Evolutionary conservation across 2,797 vertebrate genomes (phyloP), one percentile per base, ranked within the genome.

Genomic region (Argya squamiceps): DNA sequence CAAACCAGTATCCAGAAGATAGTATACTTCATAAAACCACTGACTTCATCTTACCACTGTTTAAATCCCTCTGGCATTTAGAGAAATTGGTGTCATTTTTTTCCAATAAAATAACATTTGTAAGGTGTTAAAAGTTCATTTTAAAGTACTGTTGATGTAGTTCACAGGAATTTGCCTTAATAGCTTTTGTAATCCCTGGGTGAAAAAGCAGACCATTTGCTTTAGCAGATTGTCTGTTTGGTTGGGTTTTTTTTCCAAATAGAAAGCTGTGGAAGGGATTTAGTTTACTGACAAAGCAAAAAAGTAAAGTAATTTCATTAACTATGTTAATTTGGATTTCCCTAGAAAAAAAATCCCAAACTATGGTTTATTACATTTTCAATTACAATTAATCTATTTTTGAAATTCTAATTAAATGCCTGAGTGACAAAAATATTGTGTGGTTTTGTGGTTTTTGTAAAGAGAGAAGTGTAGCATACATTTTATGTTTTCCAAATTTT

Each of bases 261-360:
- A 70, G 87, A 92, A 96, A 91, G 81, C 88, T 65, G 74, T 64
- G 15, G 41, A 97, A 95, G 49, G 47, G 64, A 85, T 92, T 96
- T 91, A 97, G 89, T 96, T 96, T 97, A 96, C 97, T 98, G 96
- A 98, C 96, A 98, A 97, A 97, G 96, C 97, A 97, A 97, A 98
- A 98, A 97, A 90, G 55, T 91, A 88, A 96, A 96, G 91, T 92
- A 96, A 97, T 90, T 98, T 98, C 94, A 97, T 98, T 98, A 98
- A 87, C 96, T 91, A 96, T 94, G 87, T 30, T 97, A 97, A 98
- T 98, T 98, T 97, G 97, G 82, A 94, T 89, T 94, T 70, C 92
- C 71, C 63, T 94, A 92, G 89, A 7, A 96, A 96, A 97, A 97
- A 96, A 89, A 63, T 59, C 36, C 30, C 39, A 89, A 97, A 97